Conservation (phyloP, 1,140 invertebrate genomes). For the Micrasema minimum region DNA sequence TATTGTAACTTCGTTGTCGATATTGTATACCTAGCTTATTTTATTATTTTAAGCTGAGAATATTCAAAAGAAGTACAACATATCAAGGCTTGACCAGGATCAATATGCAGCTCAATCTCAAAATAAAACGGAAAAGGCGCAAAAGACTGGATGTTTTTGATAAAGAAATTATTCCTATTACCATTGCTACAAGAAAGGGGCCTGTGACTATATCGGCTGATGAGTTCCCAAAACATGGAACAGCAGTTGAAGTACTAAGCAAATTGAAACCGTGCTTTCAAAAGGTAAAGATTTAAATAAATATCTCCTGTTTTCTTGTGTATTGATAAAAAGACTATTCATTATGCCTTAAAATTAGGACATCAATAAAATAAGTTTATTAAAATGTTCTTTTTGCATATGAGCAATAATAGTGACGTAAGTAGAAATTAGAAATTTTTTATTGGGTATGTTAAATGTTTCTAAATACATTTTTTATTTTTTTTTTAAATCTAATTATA, state of each 20-base stretch:
- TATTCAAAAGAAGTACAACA: constrained; percentile 75
- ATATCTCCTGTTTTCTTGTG: too few relatives aligned
- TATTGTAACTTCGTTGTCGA: too few relatives aligned
- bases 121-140: constrained; percentile 73
- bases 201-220: constrained; percentile 68
- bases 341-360: too few relatives aligned
- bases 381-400: too few relatives aligned
- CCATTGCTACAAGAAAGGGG: constrained; percentile 66
- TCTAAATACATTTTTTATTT: too few relatives aligned
- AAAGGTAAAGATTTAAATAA: constrained; percentile 60
- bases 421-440: too few relatives aligned
- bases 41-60: constrained; percentile 75
- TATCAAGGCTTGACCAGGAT: constrained; percentile 82
- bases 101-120: constrained; percentile 80
- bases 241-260: constrained; percentile 69
- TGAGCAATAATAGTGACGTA: too few relatives aligned
- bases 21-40: too few relatives aligned
- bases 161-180: constrained; percentile 77
- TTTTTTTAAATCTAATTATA: too few relatives aligned
- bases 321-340: too few relatives aligned
- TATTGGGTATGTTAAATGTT: too few relatives aligned
- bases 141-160: constrained; percentile 74
- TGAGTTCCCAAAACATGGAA: constrained; percentile 75
- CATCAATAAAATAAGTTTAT: too few relatives aligned
- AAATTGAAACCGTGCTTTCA: constrained; percentile 75